Evolutionary conservation across 2,113 vertebrate species (phyloP), one percentile per base, ranked within the genome.

Genomic region (Cryptotis parvus): DNA sequence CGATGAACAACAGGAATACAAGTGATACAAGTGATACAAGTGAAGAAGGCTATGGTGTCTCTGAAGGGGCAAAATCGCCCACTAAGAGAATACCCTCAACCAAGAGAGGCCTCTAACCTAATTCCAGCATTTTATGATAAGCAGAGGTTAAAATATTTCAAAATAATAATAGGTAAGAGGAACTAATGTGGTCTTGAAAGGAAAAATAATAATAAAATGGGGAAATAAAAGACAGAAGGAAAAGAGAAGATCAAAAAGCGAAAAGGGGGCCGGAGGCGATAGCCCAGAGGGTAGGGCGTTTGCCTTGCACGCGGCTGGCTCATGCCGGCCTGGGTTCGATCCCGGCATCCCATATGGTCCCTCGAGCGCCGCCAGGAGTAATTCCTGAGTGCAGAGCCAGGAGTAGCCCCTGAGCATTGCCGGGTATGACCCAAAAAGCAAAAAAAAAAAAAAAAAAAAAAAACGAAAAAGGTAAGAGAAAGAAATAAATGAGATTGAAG

Each of bases 41-140:
- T n/a, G n/a, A n/a, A n/a, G n/a, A 69, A 58, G 29, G 11, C 20
- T n/a, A 39, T n/a, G 16, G 27, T 27, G 52, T 11, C n/a, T 9
- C 45, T 10, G 2, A 0, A 1, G 52, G 12, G 2, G 29, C 6
- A 72, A 37, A 16, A 27, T 6, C 16, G 29, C 45, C 29, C 24
- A 58, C 6, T 20, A 11, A 45, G 0, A 0, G 52, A n/a, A n/a
- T 27, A 6, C 35, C 55, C 4, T 29, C 26, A 39, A 37, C 33
- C 33, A 87, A 87, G 24, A 41, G 66, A 26, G 22, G 12, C 10
- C 27, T 76, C 37, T 37, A 75, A 45, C 26, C 27, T 55, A 33
- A 41, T 45, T n/a, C 74, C 27, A 37, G 37, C 20, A 45, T 2
- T 58, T 81, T 35, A 39, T 49, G 22, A 16, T 0, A 1, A 1